Evolutionary conservation across 2,888 invertebrate species (phyloP).

Genomic region (Hetaerina titia): DNA sequence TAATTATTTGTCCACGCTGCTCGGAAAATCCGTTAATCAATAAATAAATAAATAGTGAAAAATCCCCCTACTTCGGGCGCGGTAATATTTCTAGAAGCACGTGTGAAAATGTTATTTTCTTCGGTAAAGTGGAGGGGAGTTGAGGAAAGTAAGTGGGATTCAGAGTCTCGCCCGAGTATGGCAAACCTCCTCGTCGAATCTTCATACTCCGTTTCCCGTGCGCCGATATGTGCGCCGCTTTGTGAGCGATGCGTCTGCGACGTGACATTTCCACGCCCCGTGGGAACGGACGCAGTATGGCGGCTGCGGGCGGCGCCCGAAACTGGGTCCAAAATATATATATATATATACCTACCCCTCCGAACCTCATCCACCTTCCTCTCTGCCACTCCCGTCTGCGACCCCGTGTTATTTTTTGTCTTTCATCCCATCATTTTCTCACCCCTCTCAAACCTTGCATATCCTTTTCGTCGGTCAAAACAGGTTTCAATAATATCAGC

Average conservation of each 20-base stretch:
- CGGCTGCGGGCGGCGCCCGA: not conserved
- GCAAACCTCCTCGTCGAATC: not conserved
- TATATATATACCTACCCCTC: too few species aligned
- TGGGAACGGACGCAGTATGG: not conserved
- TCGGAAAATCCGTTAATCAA: not conserved
- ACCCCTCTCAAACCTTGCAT: not conserved
- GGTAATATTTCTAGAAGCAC: not conserved
- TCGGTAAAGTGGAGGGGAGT: not conserved
- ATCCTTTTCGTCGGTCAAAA: not conserved
- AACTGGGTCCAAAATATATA: not conserved
- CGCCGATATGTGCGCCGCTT: not conserved
- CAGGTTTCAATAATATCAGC: not conserved
- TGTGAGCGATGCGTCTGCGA: not conserved
- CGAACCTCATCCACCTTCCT: not conserved
- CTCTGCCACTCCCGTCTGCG: too few species aligned
- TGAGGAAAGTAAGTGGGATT: not conserved
- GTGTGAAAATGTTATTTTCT: not conserved
- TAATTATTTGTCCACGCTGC: not conserved
- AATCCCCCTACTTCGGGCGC: not conserved
- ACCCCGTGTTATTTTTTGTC: not conserved
- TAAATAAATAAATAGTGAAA: not conserved
- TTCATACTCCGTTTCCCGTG: not conserved
- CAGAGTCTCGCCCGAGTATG: not conserved
- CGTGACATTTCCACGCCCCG: not conserved
- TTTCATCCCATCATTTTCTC: not conserved